Conservation (phyloP, 2,797 vertebrate genomes). For the Phrynocephalus vlangalii region DNA sequence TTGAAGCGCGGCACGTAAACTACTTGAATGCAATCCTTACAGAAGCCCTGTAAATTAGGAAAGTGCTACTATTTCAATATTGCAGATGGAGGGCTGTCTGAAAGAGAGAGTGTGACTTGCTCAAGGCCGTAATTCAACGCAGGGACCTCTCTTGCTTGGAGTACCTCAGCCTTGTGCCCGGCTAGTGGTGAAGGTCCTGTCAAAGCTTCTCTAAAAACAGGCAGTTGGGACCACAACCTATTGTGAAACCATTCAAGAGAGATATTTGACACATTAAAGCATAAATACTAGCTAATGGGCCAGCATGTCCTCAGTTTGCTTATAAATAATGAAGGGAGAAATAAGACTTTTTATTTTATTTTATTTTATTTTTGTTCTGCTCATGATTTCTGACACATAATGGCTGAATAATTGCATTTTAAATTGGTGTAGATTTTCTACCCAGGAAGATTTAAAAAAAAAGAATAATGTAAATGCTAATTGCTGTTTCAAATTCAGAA, state of each 20-base stretch:
- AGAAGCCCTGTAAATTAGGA: not conserved
- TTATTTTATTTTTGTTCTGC: constrained; percentile 46
- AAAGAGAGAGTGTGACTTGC: not conserved
- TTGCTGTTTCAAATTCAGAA: constrained; percentile 45
- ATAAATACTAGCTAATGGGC: constrained; percentile 30
- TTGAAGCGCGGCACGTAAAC: not conserved
- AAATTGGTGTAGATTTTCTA: constrained; percentile 45
- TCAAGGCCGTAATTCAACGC: not conserved
- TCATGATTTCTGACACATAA: constrained; percentile 45
- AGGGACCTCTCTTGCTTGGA: not conserved
- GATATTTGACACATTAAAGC: not conserved
- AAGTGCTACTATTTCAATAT: not conserved
- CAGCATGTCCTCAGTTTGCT: constrained; percentile 19
- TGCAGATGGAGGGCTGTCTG: not conserved
- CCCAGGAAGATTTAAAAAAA: constrained; percentile 19
- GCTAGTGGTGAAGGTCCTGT: not conserved
- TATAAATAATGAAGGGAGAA: constrained; percentile 37
- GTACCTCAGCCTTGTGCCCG: not conserved
- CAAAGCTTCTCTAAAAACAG: constrained; percentile 4
- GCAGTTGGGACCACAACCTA: not conserved
- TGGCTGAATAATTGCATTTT: constrained; percentile 45
- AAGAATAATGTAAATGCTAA: constrained; percentile 39
- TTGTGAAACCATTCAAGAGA: constrained; percentile 23
- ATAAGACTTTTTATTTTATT: constrained; percentile 42
- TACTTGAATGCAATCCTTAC: not conserved